Conservation (phyloP, 2,797 vertebrate genomes). For the Neoniphon sammara region DNA sequence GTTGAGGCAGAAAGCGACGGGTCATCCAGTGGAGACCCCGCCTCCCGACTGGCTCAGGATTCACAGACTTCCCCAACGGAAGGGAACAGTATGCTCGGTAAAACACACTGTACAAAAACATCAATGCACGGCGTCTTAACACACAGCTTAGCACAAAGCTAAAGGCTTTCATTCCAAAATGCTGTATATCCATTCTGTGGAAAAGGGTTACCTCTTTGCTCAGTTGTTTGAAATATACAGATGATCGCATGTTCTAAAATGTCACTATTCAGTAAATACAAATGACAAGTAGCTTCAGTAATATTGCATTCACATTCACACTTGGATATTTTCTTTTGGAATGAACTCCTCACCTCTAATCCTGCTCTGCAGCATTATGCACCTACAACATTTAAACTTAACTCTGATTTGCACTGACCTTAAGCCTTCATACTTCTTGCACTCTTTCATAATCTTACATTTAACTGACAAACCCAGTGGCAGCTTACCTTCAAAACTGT, state of each 20-base stretch:
- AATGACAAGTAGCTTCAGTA: no score
- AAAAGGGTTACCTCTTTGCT: not conserved
- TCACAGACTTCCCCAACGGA: constrained; percentile 54
- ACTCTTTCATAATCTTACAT: not conserved
- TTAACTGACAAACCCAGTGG: constrained; percentile 6
- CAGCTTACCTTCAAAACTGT: not conserved
- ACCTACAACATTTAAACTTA: not conserved
- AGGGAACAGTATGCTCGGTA: constrained; percentile 83
- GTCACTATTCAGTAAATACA: not conserved
- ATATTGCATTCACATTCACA: no score
- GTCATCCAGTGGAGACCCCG: constrained; percentile 39
- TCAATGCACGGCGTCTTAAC: constrained; percentile 17
- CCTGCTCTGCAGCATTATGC: not conserved
- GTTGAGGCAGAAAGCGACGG: constrained; percentile 64
- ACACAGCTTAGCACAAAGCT: constrained; percentile 40
- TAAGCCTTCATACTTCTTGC: constrained; percentile 21
- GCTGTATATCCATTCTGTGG: not conserved
- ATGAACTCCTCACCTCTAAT: constrained; percentile 31
- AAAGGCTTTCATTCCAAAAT: constrained; percentile 47
- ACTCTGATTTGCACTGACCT: constrained; percentile 19
- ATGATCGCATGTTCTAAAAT: not conserved
- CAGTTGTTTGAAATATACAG: not conserved
- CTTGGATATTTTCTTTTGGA: constrained; percentile 34
- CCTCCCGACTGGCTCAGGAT: constrained; percentile 35
- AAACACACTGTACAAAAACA: constrained; percentile 21